Base-by-base conservation (phyloP, 2,113 vertebrate species). In the Terrapene triunguis region DNA sequence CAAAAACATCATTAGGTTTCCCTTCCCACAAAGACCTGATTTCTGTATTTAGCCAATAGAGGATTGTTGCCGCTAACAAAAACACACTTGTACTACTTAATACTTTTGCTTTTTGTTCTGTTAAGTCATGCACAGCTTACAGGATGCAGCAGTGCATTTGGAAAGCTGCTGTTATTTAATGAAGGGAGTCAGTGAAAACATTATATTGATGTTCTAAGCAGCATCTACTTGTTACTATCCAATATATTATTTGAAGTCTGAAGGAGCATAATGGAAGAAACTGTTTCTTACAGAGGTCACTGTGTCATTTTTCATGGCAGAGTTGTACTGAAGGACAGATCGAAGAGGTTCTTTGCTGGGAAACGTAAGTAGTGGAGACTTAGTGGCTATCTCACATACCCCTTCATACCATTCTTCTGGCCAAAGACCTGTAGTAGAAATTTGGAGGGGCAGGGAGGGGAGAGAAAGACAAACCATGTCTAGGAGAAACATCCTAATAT, bases 341-440 rank as follows among this genome's bases (percentile, higher is more conserved):
- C 99, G 99, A 79, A 99, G 98, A 0, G 99, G 99, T 89, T 99
- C 99, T 94, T 99, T 99, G 95, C 99, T 99, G 80, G 99, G 99
- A 87, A 99, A 99, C 1, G 99, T 99, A 83, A 99, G 99, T 76
- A 99, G 98, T 0, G 99, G 99, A 29, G 99, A 99, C 95, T 99
- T 99, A 93, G 99, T 99, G 81, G 99, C 99, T 53, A 99, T 99
- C 96, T 99, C 99, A 98, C 99, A 99, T 51, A 99, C 99, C 2
- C 99, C 99, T 94, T 99, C 99, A 29, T 99, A 99, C 99, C 99
- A 99, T 79, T 99, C 99, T 95, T 99, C 99, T 5, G 99, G 99
- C 99, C 99, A 99, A 85, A 99, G 99, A 85, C 99, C 99, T 99
- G 90, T 1, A 94, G 79, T n/a, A 90, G 14, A 85, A 91, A 25